phyloP scores from a whole-genome alignment of 2,888 invertebrate genomes.

The Lycophotia porphyrea region DNA sequence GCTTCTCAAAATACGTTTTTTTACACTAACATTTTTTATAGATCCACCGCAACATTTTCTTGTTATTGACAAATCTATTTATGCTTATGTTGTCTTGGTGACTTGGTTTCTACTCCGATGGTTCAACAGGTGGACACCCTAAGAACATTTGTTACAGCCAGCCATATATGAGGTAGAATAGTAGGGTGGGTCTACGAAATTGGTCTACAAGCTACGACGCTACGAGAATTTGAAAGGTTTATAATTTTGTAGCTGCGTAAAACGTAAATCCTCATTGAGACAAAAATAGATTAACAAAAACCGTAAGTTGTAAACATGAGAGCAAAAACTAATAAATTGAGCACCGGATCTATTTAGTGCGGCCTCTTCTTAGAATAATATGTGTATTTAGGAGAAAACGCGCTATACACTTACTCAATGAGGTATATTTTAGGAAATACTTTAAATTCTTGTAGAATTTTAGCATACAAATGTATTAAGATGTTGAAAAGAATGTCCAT shows the following conservation, averaged over 20 bases:
- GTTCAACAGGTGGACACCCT: not conserved
- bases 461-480: not conserved
- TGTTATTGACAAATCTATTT: not conserved
- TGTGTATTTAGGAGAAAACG: not conserved
- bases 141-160: not conserved
- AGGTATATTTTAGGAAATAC: not conserved
- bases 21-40: conserved; percentile 1
- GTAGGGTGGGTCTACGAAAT: conserved; percentile 13
- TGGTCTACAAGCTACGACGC: conserved; percentile 19
- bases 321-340: conserved; percentile 38
- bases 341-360: conserved; percentile 34
- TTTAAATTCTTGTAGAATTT: not conserved
- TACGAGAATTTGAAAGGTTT: conserved; percentile 6
- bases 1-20: not conserved
- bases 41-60: conserved; percentile 1
- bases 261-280: conserved; percentile 28
- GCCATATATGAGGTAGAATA: not conserved
- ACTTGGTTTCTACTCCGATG: conserved; percentile 2
- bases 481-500: not conserved
- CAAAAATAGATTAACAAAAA: conserved; percentile 41
- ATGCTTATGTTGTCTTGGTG: conserved; percentile 10
- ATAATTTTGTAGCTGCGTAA: conserved; percentile 10
- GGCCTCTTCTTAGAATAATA: not conserved
- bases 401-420: not conserved
- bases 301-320: conserved; percentile 32